These are phyloP conservation scores for Sylvia borin DNA, from an alignment of 2,797 vertebrate species.

Conservation along the genomic window DNA sequence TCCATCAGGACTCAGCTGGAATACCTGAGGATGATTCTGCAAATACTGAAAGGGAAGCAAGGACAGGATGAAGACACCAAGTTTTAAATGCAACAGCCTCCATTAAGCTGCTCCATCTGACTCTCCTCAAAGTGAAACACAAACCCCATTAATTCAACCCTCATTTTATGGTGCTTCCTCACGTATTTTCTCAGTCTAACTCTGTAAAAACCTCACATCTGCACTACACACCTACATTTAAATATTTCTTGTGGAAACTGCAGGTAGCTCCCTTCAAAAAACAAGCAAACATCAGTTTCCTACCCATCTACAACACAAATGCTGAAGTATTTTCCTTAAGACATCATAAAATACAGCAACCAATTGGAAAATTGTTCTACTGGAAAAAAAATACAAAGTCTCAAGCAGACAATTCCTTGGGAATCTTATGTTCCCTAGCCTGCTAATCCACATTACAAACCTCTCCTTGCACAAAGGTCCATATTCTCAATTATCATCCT, in stretches of 20 bases:
- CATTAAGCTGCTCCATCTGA: neutral
- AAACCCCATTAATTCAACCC: neutral
- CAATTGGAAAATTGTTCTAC: neutral
- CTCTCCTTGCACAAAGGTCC: neutral
- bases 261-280: neutral
- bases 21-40: conserved; percentile 85
- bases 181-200: neutral
- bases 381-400: neutral
- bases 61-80: neutral
- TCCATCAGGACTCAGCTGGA: conserved; percentile 83
- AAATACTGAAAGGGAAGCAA: conserved; percentile 82
- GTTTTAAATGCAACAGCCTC: neutral
- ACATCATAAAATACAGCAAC: neutral
- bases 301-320: neutral
- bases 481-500: neutral
- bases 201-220: neutral
- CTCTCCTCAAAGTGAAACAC: neutral
- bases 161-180: neutral
- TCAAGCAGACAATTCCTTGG: neutral
- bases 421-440: neutral
- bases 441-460: neutral
- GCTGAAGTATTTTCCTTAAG: neutral
- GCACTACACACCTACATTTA: neutral
- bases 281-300: neutral
- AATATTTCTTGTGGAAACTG: neutral